Evolutionary conservation across 2,797 vertebrate genomes (phyloP).

Genomic region (Bradypus variegatus): DNA sequence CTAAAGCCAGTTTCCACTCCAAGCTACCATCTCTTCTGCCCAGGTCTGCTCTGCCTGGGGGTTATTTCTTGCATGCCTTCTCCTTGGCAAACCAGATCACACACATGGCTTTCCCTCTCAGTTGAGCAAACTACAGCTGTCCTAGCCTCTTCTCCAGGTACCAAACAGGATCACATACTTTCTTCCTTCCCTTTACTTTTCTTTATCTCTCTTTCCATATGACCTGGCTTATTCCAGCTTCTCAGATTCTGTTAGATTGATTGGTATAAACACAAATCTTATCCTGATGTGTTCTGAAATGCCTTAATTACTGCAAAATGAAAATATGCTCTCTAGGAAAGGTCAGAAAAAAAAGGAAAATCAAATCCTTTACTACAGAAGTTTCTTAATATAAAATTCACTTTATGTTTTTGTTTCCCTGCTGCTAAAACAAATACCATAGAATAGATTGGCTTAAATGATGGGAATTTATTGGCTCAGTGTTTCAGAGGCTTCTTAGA

Average conservation of each 20-base stretch:
- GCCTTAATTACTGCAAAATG: background rate
- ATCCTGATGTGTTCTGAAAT: background rate
- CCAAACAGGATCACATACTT: background rate
- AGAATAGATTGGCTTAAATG: too few species aligned
- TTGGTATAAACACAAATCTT: background rate
- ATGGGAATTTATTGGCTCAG: too few species aligned
- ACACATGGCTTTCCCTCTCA: background rate
- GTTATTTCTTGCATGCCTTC: too few species aligned
- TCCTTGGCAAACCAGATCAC: background rate
- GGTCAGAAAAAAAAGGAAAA: background rate
- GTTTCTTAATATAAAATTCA: background rate
- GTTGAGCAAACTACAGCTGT: background rate
- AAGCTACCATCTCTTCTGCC: background rate
- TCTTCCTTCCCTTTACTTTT: background rate
- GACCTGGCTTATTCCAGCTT: background rate
- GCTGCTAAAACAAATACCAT: too few species aligned
- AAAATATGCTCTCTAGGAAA: background rate
- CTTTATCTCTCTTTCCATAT: background rate
- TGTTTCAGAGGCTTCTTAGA: too few species aligned
- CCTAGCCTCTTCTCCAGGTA: background rate
- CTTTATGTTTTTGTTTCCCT: background rate
- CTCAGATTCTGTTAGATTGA: background rate
- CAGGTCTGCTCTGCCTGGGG: background rate
- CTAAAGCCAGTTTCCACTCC: background rate
- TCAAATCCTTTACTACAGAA: background rate